These are phyloP conservation scores for Poecile montanus DNA, from an alignment of 2,797 vertebrate genomes.

Conservation along the genomic window DNA sequence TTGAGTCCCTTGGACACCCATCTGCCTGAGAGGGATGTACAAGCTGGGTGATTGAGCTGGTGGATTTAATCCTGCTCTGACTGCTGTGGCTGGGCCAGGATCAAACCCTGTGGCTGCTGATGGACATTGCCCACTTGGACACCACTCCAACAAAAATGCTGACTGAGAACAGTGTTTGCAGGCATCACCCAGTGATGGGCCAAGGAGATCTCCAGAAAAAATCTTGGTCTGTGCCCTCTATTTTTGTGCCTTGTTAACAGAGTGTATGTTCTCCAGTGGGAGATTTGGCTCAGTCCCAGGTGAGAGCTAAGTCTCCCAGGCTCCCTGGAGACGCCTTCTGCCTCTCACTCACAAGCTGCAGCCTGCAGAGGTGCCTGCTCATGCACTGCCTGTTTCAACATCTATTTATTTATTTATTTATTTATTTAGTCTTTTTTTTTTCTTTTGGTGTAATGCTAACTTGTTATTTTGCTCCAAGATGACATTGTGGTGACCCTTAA, in stretches of 20 bases:
- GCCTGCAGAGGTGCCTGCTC: not conserved
- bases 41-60: not conserved
- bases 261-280: rapidly evolving
- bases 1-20: not conserved
- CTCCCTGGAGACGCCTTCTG: rapidly evolving
- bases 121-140: not conserved
- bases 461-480: constrained; percentile 1
- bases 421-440: not conserved
- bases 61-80: not conserved
- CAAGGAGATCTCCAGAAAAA: not conserved
- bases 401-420: no score
- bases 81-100: not conserved
- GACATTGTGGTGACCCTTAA: constrained; percentile 1
- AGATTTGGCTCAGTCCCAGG: not conserved
- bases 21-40: not conserved
- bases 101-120: not conserved
- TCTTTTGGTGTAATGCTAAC: not conserved
- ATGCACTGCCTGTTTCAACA: not conserved
- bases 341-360: not conserved
- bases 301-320: not conserved
- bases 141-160: not conserved
- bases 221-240: not conserved
- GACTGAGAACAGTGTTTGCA: not conserved
- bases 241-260: not conserved
- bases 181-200: not conserved